Percentiles rank a stretch among this genome's conserved stretches.
phyloP scores from a whole-genome alignment of 1,140 invertebrate species.

The Eurosta solidaginis region DNA sequence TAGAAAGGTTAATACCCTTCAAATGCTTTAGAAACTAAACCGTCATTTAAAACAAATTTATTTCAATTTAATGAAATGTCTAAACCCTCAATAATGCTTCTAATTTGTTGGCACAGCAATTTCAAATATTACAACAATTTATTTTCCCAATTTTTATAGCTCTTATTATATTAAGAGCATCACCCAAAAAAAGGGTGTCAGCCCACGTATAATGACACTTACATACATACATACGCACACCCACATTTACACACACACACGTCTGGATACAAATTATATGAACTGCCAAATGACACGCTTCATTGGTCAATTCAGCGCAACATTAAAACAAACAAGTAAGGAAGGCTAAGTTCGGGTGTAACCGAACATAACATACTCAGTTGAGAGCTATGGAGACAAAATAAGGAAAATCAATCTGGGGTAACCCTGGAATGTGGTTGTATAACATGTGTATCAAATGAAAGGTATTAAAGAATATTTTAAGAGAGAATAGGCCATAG shows the following conservation, averaged over 20 bases:
- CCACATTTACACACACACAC: not conserved
- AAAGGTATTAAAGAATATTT: no score
- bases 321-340: no score
- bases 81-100: not conserved
- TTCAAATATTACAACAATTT: not conserved
- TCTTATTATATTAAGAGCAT: not conserved
- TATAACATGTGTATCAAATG: no score
- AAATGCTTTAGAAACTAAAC: no score
- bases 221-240: not conserved
- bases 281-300: slow-evolving; percentile 4
- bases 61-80: not conserved
- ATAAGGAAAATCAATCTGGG: no score
- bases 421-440: no score
- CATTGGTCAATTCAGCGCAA: slow-evolving; percentile 7
- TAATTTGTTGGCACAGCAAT: not conserved
- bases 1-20: no score
- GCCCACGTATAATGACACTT: not conserved
- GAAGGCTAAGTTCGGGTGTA: no score
- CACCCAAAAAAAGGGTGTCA: slow-evolving; percentile 12
- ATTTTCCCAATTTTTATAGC: not conserved
- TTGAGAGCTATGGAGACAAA: no score
- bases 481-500: no score
- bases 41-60: not conserved
- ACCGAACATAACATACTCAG: no score
- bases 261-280: not conserved